Evolutionary conservation across 2,797 vertebrate genomes (phyloP), one percentile per base, ranked within the genome.

Genomic region (Eupleurogrammus muticus): DNA sequence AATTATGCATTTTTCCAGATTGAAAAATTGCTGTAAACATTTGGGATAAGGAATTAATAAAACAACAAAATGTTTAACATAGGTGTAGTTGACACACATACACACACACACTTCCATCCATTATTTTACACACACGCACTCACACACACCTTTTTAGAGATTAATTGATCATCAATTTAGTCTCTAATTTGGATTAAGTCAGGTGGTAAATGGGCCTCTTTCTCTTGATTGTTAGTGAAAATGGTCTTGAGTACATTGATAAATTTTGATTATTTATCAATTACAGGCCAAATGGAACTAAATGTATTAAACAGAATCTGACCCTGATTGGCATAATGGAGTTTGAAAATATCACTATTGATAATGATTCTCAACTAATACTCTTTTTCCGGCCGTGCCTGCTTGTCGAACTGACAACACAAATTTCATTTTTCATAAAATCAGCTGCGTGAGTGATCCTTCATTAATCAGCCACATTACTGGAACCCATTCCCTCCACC

Each of bases 151-250:
- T 95, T 97, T 96, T 96, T 95, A 97, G 95, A 88, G 97, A 98
- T 98, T 98, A 99, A 99, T 98, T 99, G 97, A 99, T 98, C 96
- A 96, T 97, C 97, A 98, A 98, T 99, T 99, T 98, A 96, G 95
- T 73, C 94, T 94, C 95, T 97, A 97, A 99, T 98, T 98, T 96
- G 96, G 95, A 97, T 94, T 95, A 97, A 98, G 96, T 98, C 97
- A 99, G 96, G 95, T 97, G 97, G 97, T 97, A 99, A 99, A 98
- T 98, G 95, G 96, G 95, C 96, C 96, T 96, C 95, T 98, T 98
- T 97, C 95, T 93, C 96, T 97, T 98, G 96, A 99, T 97, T 99
- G 96, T 97, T 98, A 98, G 96, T 97, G 96, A 99, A 98, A 99
- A 98, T 95, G 93, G 96, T 95, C 95, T 94, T 93, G 96, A 96